phyloP scores from a whole-genome alignment of 1,140 invertebrate genomes.

The Diachasmimorpha longicaudata region DNA sequence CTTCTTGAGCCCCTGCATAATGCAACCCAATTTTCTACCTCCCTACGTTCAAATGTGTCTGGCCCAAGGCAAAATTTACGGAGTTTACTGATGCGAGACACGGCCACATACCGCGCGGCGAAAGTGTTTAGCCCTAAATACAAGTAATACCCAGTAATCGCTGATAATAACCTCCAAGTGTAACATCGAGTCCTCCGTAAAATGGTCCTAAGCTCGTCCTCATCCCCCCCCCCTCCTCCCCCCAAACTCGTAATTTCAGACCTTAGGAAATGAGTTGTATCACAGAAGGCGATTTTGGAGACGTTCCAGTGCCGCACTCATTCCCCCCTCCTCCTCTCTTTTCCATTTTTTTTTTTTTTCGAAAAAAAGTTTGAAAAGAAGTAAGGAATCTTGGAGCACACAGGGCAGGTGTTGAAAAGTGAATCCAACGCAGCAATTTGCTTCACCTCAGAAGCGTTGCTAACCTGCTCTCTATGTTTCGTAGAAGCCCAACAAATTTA shows the following conservation, averaged over 20 bases:
- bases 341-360: background rate
- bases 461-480: background rate
- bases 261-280: background rate
- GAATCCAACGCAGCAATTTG: conserved; percentile 27
- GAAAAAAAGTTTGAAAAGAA: background rate
- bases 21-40: background rate
- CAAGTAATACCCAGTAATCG: conserved; percentile 52
- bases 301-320: conserved; percentile 14
- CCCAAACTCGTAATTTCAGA: conserved; percentile 6
- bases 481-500: background rate
- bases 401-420: conserved; percentile 31
- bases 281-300: conserved; percentile 24
- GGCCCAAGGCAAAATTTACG: background rate
- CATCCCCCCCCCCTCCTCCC: background rate
- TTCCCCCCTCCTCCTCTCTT: background rate
- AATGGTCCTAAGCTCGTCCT: background rate
- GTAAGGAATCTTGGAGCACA: background rate
- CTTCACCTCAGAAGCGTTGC: conserved; percentile 2
- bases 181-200: background rate
- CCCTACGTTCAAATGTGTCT: background rate
- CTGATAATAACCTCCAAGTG: conserved; percentile 43
- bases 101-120: conserved; percentile 35
- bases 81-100: conserved; percentile 43
- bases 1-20: background rate
- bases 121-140: conserved; percentile 52